phyloP scores from a whole-genome alignment of 2,797 vertebrate species.

The Macropodus opercularis region DNA sequence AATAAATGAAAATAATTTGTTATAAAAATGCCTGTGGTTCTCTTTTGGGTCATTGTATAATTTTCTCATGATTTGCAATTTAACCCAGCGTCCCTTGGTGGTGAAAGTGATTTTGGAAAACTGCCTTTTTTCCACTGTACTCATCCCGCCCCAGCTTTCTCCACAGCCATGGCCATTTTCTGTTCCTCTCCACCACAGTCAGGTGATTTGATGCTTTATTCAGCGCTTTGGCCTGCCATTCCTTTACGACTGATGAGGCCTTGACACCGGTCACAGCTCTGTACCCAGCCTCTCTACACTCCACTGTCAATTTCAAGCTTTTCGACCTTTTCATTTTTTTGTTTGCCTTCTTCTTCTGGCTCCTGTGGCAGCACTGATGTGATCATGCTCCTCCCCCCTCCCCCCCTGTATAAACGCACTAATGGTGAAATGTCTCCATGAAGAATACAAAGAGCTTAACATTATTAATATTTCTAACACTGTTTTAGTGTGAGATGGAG shows the following conservation, averaged over 20 bases:
- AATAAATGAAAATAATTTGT: neutral
- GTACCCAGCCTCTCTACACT: slow-evolving; percentile 50
- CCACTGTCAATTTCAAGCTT: slow-evolving; percentile 60
- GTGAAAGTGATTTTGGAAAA: slow-evolving; percentile 26
- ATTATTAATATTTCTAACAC: slow-evolving; percentile 47
- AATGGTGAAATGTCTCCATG: slow-evolving; percentile 41
- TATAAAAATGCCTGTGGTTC: neutral
- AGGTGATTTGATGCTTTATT: slow-evolving; percentile 68
- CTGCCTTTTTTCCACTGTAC: slow-evolving; percentile 21
- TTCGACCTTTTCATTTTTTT: slow-evolving; percentile 49
- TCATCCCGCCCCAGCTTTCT: neutral
- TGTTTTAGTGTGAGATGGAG: slow-evolving; percentile 42
- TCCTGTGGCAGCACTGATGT: slow-evolving; percentile 32
- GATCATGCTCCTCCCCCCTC: slow-evolving; percentile 16
- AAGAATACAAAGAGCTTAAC: slow-evolving; percentile 52
- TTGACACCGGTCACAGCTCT: slow-evolving; percentile 67
- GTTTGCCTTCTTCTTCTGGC: slow-evolving; percentile 14
- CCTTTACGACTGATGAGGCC: slow-evolving; percentile 59
- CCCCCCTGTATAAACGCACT: slow-evolving; percentile 17
- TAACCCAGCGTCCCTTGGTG: neutral
- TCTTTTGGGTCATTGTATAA: neutral
- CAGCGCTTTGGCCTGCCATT: slow-evolving; percentile 53
- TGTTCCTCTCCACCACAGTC: slow-evolving; percentile 46
- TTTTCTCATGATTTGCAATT: slow-evolving; percentile 15
- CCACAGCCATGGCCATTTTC: slow-evolving; percentile 36